Evolutionary conservation across 2,113 vertebrate species (phyloP), one percentile per base, ranked within the genome.

Genomic region (Pteronura brasiliensis): DNA sequence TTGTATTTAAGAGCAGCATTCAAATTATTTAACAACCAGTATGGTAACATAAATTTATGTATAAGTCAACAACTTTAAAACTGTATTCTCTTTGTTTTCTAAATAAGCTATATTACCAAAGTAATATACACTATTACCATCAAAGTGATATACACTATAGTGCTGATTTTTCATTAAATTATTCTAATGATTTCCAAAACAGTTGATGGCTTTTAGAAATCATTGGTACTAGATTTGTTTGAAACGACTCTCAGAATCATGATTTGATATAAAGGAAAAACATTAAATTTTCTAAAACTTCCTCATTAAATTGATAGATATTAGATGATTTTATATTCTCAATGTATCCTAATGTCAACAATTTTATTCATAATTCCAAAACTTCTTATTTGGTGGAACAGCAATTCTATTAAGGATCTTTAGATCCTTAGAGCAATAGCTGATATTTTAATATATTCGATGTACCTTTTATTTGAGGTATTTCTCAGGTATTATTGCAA

Each of bases 161-260:
- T 59, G n/a, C 9, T 44, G 8, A 80, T 47, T 69, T 94, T 93
- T 87, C 4, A 49, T 88, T 90, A 44, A 72, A 39, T 61, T 61
- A 74, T 76, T 61, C n/a, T 74, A 93, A 83, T 79, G 27, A 23
- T 47, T 61, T 82, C 7, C 1, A n/a, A 80, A 49, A 57, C 1
- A 55, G 20, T 83, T 89, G 39, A n/a, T 77, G 9, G 49, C 25
- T 90, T 92, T 96, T 79, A 76, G n/a, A 94, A 96, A 79, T 63
- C 79, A 4, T 27, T 49, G 27, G 12, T 71, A 74, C 18, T 12
- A 79, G 10, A 81, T 65, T 52, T 93, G 1, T 83, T 95, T 79
- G 52, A 95, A 71, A 80, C 65, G 23, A 1, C 21, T 79, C 52
- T 87, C 52, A 63, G 31, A 44, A 17, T 63, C 42, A 49, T 36